Evolutionary conservation across 37 sponge, comb jelly and placozoan genomes (phyloP), one percentile per base, ranked within the genome.

Genomic region (Agelas oroides): DNA sequence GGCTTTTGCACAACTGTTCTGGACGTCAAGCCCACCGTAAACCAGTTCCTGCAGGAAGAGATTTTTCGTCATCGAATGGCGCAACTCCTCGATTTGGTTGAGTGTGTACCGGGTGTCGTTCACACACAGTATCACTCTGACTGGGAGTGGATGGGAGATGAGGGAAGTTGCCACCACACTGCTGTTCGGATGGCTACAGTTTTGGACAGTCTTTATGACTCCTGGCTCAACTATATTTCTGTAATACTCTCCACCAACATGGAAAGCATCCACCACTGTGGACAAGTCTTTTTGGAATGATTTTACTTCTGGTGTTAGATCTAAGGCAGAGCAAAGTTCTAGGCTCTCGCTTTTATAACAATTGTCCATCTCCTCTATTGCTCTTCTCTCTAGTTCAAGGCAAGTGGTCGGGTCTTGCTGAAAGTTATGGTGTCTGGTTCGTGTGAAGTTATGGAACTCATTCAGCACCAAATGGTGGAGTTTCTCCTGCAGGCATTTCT

Each of bases 401-500:
- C 94, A 89, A 27, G 65, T 46, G n/a, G 53, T 65, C 25, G 67
- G 80, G 30, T 93, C 78, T 0, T 82, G 62, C 12, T 0, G 13
- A n/a, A n/a, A n/a, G n/a, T n/a, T n/a, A n/a, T n/a, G n/a, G n/a
- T n/a, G n/a, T n/a, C n/a, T 3, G 73, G 54, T 18, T 5, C 35
- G 16, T 24, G n/a, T 5, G 8, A 8, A 46, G 46, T 46, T 46
- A 3, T 46, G 3, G 46, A 46, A 8, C 8, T 46, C 46, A 12
- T 8, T 8, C 46, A 8, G 3, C 8, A 25, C 0, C 28, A 38
- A 40, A 24, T 66, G 24, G 11, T 62, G 5, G 5, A 93, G 78
- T 63, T 66, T 82, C 53, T 54, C 8, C 70, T 82, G 76, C 24
- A 93, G 57, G 81, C 94, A 93, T 32, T 30, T n/a, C 39, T 93